Base-by-base conservation (phyloP, 2,113 vertebrate species). In the Ictalurus punctatus region DNA sequence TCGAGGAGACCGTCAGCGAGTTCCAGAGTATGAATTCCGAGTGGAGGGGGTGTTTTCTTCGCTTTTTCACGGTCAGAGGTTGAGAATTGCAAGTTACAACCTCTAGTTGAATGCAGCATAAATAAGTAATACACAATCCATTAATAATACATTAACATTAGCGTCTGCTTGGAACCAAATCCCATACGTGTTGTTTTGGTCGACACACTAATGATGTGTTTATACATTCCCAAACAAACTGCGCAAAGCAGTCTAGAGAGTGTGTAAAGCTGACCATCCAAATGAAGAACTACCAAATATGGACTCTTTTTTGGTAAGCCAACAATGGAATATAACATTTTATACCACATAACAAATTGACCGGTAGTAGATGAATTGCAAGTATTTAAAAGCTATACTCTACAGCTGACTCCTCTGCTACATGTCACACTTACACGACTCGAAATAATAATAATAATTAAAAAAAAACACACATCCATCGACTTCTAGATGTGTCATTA, bases 401-500 rank as follows among this genome's bases (percentile, higher is more conserved):
- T n/a, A 44, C 90, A 73, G 89, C 91, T 87, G 89, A 89, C 91
- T 86, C 91, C 90, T 63, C 4, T 12, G 91, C 92, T 58, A 90
- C 84, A 89, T 40, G 21, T 59, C n/a, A 92, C 92, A 89, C 85
- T 17, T 37, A 44, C 58, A 69, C 27, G 23, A 23, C n/a, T 6
- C 0, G 56, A 21, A 82, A 82, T 58, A 81, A 34, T 7, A 48
- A 44, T 30, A 56, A 63, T 34, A 34, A 34, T 34, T n/a, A 27
- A 73, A 40, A 21, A 63, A 65, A 85, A 56, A 73, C 27, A 74
- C 30, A 10, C 74, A 79, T 85, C 56, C 56, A 58, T 14, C 69
- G 34, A 86, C 58, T 89, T 91, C 92, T 91, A 92, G 90, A 93
- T 90, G 92, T 93, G 90, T 89, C 90, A 91, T 93, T 92, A 94